Evolutionary conservation across 2,797 vertebrate genomes (phyloP), one percentile per base, ranked within the genome.

Genomic region (Gastrophryne carolinensis): DNA sequence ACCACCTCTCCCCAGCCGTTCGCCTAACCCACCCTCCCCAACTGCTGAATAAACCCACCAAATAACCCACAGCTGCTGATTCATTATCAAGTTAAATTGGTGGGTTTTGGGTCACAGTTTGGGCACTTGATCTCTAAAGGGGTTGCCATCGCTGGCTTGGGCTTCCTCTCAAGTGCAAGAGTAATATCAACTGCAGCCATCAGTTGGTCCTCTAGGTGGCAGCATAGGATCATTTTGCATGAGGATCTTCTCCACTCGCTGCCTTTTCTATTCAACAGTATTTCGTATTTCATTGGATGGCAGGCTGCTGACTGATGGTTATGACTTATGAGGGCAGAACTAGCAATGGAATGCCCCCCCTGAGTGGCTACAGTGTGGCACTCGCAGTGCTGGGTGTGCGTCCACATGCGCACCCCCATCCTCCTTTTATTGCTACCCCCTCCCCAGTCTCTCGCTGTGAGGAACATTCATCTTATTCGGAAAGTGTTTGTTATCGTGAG

Each of bases 251-350:
- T 29, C 4, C 10, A 27, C n/a, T 39, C 13, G 10, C 27, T 60
- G 26, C 13, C 9, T 47, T 70, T 58, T 44, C 13, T 56, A 57
- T 44, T 44, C 30, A 58, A 41, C 34, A 26, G 23, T 60, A 50
- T 62, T 50, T 52, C 27, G 23, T 60, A 50, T 62, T 50, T 52
- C 27, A 50, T 61, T 72, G 41, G 13, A 29, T 39, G 41, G 19
- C 69, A 61, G 41, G 60, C 37, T 12, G 37, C 67, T 72, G 68
- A 60, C 11, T 61, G 56, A 50, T 50, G 2, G 29, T 72, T 72
- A 72, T 72, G 54, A 61, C 17, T n/a, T n/a, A n/a, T 60, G 15
- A n/a, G 53, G 12, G 37, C 2, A 58, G 2, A 61, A 71, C 39
- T 35, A 61, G 68, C 27, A n/a, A 47, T 49, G 5, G n/a, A 47